phyloP scores from a whole-genome alignment of 2,113 vertebrate species.

The Taurulus bubalis region DNA sequence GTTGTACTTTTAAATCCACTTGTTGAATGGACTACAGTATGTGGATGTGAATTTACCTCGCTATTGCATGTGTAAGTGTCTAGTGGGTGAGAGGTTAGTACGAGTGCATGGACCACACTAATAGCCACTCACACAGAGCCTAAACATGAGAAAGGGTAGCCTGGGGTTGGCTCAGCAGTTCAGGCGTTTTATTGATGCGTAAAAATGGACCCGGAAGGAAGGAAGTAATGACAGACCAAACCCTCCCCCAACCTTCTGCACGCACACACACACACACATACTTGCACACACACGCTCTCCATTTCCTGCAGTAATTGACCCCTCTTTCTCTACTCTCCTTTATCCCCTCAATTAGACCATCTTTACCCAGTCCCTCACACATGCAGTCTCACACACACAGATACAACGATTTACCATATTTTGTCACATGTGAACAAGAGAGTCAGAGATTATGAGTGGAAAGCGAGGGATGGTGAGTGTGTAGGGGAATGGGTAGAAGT shows the following conservation, averaged over 20 bases:
- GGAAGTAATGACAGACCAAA: conserved; percentile 50
- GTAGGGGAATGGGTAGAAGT: conserved; percentile 1
- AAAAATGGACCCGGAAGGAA: conserved; percentile 59
- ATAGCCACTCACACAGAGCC: conserved; percentile 10
- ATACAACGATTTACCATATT: conserved; percentile 48
- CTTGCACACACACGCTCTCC: conserved; percentile 28
- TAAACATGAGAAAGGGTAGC: neutral
- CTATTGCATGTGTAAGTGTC: neutral
- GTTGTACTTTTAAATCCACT: conserved; percentile 5
- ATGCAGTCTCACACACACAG: neutral
- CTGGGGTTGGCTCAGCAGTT: conserved; percentile 9
- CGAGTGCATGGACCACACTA: conserved; percentile 1
- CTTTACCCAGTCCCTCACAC: conserved; percentile 31
- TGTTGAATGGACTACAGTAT: neutral
- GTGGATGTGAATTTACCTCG: neutral
- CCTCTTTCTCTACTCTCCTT: conserved; percentile 52
- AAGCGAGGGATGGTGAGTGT: neutral
- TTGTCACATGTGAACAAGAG: conserved; percentile 45
- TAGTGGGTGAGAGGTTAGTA: conserved; percentile 1
- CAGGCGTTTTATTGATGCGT: conserved; percentile 67
- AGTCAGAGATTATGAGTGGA: conserved; percentile 10
- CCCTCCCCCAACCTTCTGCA: conserved; percentile 22
- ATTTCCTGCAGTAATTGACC: conserved; percentile 76
- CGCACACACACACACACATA: conserved; percentile 27
- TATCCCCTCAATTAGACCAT: conserved; percentile 68